Evolutionary conservation across 2,888 invertebrate genomes (phyloP), one percentile per base, ranked within the genome.

Genomic region (Ichneumoninae sp.): DNA sequence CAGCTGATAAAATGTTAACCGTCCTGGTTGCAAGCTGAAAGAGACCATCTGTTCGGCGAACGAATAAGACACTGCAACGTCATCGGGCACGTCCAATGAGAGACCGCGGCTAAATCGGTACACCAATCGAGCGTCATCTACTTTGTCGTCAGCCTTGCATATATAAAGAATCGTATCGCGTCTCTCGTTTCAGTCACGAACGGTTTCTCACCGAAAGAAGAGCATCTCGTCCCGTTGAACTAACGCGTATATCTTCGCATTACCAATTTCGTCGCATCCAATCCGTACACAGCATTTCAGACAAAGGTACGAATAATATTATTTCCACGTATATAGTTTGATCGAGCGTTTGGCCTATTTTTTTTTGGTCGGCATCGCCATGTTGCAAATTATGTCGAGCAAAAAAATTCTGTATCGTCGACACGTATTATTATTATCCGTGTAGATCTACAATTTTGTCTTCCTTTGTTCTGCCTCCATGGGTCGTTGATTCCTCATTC

Each of bases 1-100:
- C 22, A n/a, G 22, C 30, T 22, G 36, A 26, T 50, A 54, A 65
- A 74, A 63, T 16, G 54, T 30, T 47, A 22, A 63, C n/a, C 16
- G 47, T 60, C 16, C 44, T 26, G 47, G 33, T 75, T 13, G 10
- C 26, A 26, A 69, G 68, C 65, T 77, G 54, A 69, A 80, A 65
- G 71, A 70, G 4, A 76, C 83, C 40, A 47, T 90, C 89, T 89
- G 87, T 85, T 81, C 57, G 6, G n/a, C 8, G 77, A 86, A 33
- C 88, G 89, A 89, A 90, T 89, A 50, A 54, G 54, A 60, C 57
- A 63, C 19, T n/a, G 69, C 80, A 70, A 87, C 88, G 87, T 88
- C 87, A 87, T 47, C 13, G 47, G 47, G 40, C 13, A 22, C 50
- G 19, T 76, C 90, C 89, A 89, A 90, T 90, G 71, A 81, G 83